A percentile compares a stretch with the other conserved stretches of the same genome.
phyloP scores from a whole-genome alignment of 2,113 vertebrate genomes.

The Plecotus auritus region DNA sequence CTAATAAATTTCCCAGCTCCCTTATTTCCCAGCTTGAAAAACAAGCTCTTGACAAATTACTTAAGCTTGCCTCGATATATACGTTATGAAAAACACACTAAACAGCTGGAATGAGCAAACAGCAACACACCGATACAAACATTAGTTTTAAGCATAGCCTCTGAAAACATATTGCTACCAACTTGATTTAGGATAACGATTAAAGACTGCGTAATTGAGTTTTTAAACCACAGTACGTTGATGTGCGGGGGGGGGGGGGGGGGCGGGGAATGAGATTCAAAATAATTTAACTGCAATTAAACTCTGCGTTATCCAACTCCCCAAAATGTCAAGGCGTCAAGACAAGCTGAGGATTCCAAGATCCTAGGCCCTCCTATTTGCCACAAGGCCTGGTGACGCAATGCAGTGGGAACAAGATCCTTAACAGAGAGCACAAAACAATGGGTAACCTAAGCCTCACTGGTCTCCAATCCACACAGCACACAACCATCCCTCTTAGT shows the following conservation, averaged over 20 bases:
- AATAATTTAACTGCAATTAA: background rate
- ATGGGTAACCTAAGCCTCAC: background rate
- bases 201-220: rapidly evolving
- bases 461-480: background rate
- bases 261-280: background rate
- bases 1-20: background rate
- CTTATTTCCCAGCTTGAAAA: background rate
- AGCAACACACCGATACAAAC: too few relatives aligned
- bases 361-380: rapidly evolving
- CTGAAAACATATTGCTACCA: background rate
- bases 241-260: too few relatives aligned
- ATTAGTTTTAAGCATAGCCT: too few relatives aligned
- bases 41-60: background rate
- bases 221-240: background rate
- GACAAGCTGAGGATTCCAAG: background rate
- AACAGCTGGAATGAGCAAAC: too few relatives aligned
- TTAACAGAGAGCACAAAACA: background rate
- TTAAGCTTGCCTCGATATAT: background rate
- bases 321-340: background rate
- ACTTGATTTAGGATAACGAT: background rate
- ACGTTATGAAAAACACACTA: too few relatives aligned
- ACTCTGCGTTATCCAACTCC: background rate
- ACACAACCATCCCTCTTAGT: background rate
- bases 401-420: background rate
- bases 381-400: background rate